Evolutionary conservation across 2,113 vertebrate genomes (phyloP), one percentile per base, ranked within the genome.

Genomic region (Tiliqua scincoides): DNA sequence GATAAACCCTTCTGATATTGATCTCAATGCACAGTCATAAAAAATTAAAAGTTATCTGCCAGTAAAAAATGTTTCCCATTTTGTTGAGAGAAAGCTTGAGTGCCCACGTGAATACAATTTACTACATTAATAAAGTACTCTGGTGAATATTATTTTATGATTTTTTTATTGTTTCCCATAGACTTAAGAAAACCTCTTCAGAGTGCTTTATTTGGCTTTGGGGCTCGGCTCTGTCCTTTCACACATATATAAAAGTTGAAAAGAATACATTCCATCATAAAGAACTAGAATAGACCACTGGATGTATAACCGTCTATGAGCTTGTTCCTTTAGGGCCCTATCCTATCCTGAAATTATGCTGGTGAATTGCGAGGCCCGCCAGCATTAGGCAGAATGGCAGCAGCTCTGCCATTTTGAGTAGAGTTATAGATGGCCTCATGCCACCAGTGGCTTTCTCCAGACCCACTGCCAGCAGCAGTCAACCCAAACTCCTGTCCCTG

Each of bases 21-120:
- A 94, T 93, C 86, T 91, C 83, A 85, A 77, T 54, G 73, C 20
- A 70, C 67, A 27, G 86, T 88, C 87, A 95, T 93, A 94, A 95
- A 95, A 94, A 91, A 92, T 92, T 93, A 89, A 93, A 92, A 89
- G 88, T 87, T 93, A 92, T 92, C 88, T 93, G 84, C 86, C 82
- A 88, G 86, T 85, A 86, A 89, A 93, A 0, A 91, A 91, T 92
- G 87, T 61, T 91, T 94, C 92, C 86, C 74, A 91, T 94, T 93
- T 92, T 87, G 72, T 82, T 90, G 85, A 86, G 83, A 90, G 85
- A 89, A 67, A 76, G 91, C 82, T 88, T 84, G 62, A 92, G 74
- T 84, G 40, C 71, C 86, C 70, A 8, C 74, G 71, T 78, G 91
- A 92, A 89, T 80, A 65, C 74, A 93, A 93, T 94, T 94, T 93